phyloP scores from a whole-genome alignment of 2,888 invertebrate genomes.

The Chrysolina oricalcia region DNA sequence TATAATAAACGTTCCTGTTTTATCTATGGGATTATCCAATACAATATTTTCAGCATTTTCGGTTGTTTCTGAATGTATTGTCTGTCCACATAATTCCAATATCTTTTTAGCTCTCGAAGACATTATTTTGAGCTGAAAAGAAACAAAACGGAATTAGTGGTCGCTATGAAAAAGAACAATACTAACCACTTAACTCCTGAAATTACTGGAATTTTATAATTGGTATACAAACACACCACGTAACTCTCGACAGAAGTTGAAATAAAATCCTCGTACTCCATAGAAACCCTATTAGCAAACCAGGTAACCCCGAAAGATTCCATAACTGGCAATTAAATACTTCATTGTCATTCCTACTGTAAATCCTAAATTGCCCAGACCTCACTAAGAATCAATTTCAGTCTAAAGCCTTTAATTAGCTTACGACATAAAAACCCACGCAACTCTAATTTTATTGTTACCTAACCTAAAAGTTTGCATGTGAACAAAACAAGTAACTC shows the following conservation, averaged over 20 bases:
- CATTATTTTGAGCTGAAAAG: slow-evolving; percentile 13
- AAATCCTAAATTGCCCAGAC: not conserved
- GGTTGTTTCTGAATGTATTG: slow-evolving; percentile 1
- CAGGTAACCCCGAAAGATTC: not conserved
- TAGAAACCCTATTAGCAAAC: slow-evolving; percentile 13
- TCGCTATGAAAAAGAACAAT: slow-evolving; percentile 9
- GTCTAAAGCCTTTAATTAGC: not conserved
- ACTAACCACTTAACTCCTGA: not conserved
- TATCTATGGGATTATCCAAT: slow-evolving; percentile 5
- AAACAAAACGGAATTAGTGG: slow-evolving; percentile 19
- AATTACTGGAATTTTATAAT: not conserved
- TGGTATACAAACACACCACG: not conserved
- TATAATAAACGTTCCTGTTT: slow-evolving; percentile 16
- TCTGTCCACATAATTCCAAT: not conserved
- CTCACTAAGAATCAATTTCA: not conserved
- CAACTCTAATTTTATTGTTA: slow-evolving; percentile 11
- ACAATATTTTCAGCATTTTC: slow-evolving; percentile 1
- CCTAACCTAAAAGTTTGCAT: slow-evolving; percentile 23
- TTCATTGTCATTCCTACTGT: not conserved
- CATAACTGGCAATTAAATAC: not conserved
- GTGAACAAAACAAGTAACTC: slow-evolving; percentile 13
- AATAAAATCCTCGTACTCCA: slow-evolving; percentile 20
- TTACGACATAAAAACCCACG: slow-evolving; percentile 12
- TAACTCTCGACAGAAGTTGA: too few relatives aligned
- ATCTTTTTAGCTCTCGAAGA: slow-evolving; percentile 10